Percentiles rank a stretch among this genome's conserved stretches.
phyloP scores from a whole-genome alignment of 2,797 vertebrate species.

The Tapirus indicus region DNA sequence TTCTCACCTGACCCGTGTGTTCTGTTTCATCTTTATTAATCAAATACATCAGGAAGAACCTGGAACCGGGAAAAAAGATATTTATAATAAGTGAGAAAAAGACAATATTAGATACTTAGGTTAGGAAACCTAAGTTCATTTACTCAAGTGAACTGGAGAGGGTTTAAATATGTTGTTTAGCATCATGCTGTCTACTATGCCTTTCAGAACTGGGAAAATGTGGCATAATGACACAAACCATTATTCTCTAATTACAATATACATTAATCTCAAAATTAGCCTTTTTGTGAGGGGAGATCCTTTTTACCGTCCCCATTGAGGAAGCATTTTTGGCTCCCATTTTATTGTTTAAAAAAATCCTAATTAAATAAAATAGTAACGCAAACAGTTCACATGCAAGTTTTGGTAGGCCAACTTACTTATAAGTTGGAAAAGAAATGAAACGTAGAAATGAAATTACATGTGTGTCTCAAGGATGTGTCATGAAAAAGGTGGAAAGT shows the following conservation, averaged over 20 bases:
- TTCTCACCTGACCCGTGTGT: constrained; percentile 96
- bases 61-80: constrained; percentile 81
- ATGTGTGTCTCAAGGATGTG: background rate
- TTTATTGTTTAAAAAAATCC: constrained; percentile 23
- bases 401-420: background rate
- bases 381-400: background rate
- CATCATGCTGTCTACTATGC: background rate
- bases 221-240: background rate
- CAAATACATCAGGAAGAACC: constrained; percentile 99
- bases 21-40: constrained; percentile 99
- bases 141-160: background rate
- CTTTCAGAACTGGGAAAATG: background rate
- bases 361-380: background rate
- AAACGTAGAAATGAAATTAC: background rate
- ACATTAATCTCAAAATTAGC: background rate
- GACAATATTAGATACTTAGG: background rate
- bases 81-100: background rate
- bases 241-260: background rate
- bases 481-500: background rate
- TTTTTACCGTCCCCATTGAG: background rate
- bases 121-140: background rate
- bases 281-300: background rate
- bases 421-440: no score
- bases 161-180: background rate
- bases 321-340: background rate